Evolutionary conservation across 2,113 vertebrate species (phyloP), one percentile per base, ranked within the genome.

Genomic region (Phainopepla nitens): DNA sequence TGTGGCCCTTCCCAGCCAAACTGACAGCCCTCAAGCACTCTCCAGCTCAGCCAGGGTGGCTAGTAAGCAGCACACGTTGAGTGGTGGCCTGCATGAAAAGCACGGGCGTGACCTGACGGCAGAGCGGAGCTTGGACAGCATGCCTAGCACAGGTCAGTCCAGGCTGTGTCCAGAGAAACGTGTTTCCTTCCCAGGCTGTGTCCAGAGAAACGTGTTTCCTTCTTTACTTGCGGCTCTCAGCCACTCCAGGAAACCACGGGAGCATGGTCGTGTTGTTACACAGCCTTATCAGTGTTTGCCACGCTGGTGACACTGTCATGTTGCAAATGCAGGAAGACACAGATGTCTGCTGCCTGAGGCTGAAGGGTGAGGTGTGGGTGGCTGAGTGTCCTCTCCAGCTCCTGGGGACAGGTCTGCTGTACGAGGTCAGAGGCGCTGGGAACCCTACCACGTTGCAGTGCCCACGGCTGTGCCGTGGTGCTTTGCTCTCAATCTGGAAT

Each of bases 31-130:
- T 51, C 65, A 27, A 47, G 44, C 21, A 15, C 45, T 45, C 47
- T 45, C 56, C n/a, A 66, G 27, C 68, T 70, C 56, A 53, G 51
- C 24, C 61, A 62, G 39, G 47, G 35, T 17, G 41, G 36, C 16
- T 25, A 7, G n/a, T 39, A 45, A 70, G 22, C 44, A 62, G 2
- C 28, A 31, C 21, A 22, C 0, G 0, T 10, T 18, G 56, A 50
- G 42, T 9, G 12, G 17, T 41, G 25, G 36, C 28, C 61, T 82
- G 8, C 0, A 2, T 29, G 39, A 31, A 36, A 66, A 65, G 45
- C 22, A 8, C 0, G 0, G 39, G 36, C 0, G 1, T 44, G 89
- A 20, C 17, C 45, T 15, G 25, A 18, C 2, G 56, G 53, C 41
- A 15, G 42, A 82, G 47, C 4, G 3, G n/a, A 78, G 31, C 22